Conservation (phyloP, 1,140 invertebrate genomes). For the Neodiprion pinetum region DNA sequence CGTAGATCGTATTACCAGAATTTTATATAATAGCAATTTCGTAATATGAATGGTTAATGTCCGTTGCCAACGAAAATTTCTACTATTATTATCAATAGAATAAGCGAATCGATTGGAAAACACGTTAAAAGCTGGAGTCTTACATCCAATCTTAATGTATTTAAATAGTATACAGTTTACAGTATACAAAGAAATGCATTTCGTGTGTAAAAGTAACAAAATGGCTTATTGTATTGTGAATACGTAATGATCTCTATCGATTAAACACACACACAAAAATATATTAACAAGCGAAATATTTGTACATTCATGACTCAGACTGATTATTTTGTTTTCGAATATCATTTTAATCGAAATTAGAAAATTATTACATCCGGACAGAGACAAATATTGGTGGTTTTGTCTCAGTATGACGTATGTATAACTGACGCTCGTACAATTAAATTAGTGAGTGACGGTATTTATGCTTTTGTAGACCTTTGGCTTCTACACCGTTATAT, state of each 20-base stretch:
- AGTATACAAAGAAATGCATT: neutral
- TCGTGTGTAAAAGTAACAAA: slow-evolving; percentile 2
- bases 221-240: neutral
- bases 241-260: neutral
- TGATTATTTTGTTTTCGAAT: neutral
- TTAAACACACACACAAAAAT: slow-evolving; percentile 6
- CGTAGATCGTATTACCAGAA: neutral
- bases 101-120: neutral
- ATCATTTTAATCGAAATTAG: neutral
- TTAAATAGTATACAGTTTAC: neutral
- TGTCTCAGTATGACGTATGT: neutral
- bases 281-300: neutral
- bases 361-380: neutral
- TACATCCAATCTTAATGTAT: no score
- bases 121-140: no score
- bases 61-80: neutral
- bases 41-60: neutral
- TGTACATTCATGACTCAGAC: slow-evolving; percentile 1
- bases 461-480: slow-evolving; percentile 11
- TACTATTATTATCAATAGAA: neutral
- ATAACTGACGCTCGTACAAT: neutral
- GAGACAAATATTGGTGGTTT: neutral
- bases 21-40: neutral
- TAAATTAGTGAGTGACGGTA: slow-evolving; percentile 10
- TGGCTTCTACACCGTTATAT: slow-evolving; percentile 21